Evolutionary conservation across 2,888 invertebrate species (phyloP), one percentile per base, ranked within the genome.

Genomic region (Listrodromus nycthemerus): DNA sequence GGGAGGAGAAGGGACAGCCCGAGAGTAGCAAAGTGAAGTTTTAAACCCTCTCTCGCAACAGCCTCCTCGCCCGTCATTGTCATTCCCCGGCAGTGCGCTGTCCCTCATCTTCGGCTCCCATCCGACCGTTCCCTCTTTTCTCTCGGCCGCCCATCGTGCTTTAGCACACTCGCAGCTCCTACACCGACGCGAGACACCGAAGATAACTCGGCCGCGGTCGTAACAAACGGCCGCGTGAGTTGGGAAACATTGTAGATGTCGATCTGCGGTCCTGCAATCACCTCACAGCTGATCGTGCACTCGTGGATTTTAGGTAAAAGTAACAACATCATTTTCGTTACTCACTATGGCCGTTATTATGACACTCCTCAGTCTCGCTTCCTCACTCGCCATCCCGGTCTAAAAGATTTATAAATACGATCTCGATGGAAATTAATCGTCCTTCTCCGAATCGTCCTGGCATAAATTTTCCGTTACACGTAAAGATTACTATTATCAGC

Each of bases 11-110:
- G 55, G 37, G 58, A 75, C 50, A 48, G 63, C 24, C 41, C 41
- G 55, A 66, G 74, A 83, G 81, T 71, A 70, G 77, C 66, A 74
- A 70, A 86, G 87, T 86, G 82, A 82, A 87, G 88, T 89, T 91
- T 91, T 90, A 91, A 92, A 90, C 87, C 90, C 87, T 86, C 86
- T 86, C 80, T 84, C 79, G 79, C 77, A 82, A 87, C 85, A 86
- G 87, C 77, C 85, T 84, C 87, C 87, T 86, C 83, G 81, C 84
- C 75, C 85, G 88, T 89, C 88, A 90, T 90, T 91, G 91, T 91
- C 91, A 89, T 89, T 89, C 89, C 86, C 41, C 88, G 86, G 71
- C 66, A 50, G 58, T 76, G 61, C 37, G 73, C 50, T 37, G 55
- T 76, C 50, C 65, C 79, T 70, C 70, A 71, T 69, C 80, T 76